These are phyloP conservation scores for Picus viridis DNA, from an alignment of 2,797 vertebrate species.

Conservation along the genomic window DNA sequence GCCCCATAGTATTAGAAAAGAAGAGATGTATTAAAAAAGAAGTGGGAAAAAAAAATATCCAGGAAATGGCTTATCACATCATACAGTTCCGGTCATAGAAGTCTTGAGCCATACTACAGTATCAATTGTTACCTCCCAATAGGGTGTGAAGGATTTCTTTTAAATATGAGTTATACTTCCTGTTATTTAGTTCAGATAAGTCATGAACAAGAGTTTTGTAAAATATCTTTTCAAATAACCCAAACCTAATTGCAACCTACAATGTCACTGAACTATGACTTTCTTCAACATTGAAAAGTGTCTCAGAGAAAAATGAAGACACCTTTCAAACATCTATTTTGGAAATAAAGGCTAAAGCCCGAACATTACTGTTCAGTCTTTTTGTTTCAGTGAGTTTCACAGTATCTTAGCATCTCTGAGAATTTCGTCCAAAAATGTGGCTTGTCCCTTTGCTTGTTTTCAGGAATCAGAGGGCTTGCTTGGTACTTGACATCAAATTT, in stretches of 20 bases:
- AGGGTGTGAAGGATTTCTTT: not conserved
- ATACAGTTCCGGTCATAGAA: not conserved
- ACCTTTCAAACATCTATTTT: not conserved
- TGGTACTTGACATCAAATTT: not conserved
- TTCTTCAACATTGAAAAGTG: not conserved
- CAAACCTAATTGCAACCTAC: not conserved
- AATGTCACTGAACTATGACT: not conserved
- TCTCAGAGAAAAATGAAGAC: not conserved
- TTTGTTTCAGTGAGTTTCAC: not conserved
- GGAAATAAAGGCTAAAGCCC: not conserved
- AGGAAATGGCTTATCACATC: not conserved
- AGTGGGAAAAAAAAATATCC: not conserved
- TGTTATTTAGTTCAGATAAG: not conserved
- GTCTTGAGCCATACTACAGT: not conserved
- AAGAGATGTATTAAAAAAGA: not conserved
- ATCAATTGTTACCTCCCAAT: not conserved
- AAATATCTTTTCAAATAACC: not conserved
- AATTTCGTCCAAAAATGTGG: not conserved
- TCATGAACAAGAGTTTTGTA: not conserved
- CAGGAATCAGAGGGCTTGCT: not conserved
- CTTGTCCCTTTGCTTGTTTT: not conserved
- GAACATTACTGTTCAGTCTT: not conserved
- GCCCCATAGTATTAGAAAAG: not conserved
- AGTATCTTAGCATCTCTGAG: not conserved
- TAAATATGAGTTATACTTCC: not conserved